Evolutionary conservation across 2,113 vertebrate genomes (phyloP).

Genomic region (Piaya cayana): DNA sequence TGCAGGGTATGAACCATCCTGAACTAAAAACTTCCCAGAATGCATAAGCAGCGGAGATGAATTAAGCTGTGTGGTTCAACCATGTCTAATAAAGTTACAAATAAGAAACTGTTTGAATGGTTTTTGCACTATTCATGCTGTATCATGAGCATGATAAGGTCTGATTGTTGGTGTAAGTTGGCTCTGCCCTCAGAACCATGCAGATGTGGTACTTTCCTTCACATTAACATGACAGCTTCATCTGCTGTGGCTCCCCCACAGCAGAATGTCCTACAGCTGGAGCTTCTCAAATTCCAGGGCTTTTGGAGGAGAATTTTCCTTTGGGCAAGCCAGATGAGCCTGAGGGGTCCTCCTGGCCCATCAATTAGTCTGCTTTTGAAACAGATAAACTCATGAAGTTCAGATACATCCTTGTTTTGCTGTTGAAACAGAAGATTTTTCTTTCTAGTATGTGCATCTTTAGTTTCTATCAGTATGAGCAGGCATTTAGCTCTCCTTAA

Average conservation of each 20-base stretch:
- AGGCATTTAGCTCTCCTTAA: not conserved
- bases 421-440: not conserved
- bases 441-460: fast-evolving
- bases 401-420: not conserved
- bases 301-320: not conserved
- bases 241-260: not conserved
- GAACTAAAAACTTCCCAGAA: no score
- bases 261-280: not conserved
- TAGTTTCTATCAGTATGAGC: not conserved
- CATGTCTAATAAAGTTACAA: not conserved
- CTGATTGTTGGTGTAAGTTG: fast-evolving
- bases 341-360: not conserved
- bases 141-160: not conserved
- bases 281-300: not conserved
- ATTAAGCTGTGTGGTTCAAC: not conserved
- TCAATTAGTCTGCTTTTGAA: not conserved
- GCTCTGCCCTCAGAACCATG: not conserved
- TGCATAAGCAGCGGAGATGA: fast-evolving
- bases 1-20: not conserved
- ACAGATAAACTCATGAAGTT: not conserved
- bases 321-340: not conserved
- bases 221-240: fast-evolving
- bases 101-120: no score
- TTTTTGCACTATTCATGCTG: not conserved
- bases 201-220: not conserved